Evolutionary conservation across 1,140 invertebrate species (phyloP).

Genomic region (Scaptomyza montana): DNA sequence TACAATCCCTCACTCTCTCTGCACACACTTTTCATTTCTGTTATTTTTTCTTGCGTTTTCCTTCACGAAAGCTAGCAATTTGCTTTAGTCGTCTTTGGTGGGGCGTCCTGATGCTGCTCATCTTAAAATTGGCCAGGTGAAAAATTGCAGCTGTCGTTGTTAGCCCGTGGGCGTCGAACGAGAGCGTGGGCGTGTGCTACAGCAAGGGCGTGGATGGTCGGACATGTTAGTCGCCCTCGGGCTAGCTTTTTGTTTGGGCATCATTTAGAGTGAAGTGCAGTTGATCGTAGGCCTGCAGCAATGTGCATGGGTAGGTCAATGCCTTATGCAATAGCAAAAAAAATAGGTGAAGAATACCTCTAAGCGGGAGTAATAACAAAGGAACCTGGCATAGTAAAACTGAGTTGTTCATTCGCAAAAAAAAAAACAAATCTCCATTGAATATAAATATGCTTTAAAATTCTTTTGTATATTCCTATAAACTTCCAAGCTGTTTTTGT

Average conservation of each 20-base stretch:
- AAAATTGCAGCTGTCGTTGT: slow-evolving; percentile 82
- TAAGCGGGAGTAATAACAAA: neutral
- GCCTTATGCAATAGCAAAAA: slow-evolving; percentile 1
- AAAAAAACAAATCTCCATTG: neutral
- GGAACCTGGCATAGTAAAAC: too few relatives aligned
- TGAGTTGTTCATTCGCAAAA: too few relatives aligned
- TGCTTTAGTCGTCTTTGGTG: slow-evolving; percentile 44
- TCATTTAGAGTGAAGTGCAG: slow-evolving; percentile 63
- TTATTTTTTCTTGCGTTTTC: slow-evolving; percentile 11
- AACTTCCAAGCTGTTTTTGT: too few relatives aligned
- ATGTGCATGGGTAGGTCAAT: slow-evolving; percentile 9
- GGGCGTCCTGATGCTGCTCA: slow-evolving; percentile 57
- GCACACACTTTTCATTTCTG: neutral
- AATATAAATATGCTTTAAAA: too few relatives aligned
- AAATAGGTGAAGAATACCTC: neutral
- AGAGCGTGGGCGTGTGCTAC: slow-evolving; percentile 1
- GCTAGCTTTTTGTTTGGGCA: slow-evolving; percentile 13
- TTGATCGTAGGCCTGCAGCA: slow-evolving; percentile 55
- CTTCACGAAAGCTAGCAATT: slow-evolving; percentile 44
- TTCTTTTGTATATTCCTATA: too few relatives aligned
- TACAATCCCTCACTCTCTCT: neutral
- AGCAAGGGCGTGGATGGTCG: slow-evolving; percentile 36
- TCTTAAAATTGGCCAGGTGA: slow-evolving; percentile 82
- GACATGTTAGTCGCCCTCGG: slow-evolving; percentile 36
- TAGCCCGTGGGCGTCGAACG: slow-evolving; percentile 33